These are phyloP conservation scores for Acronicta alni DNA, from an alignment of 2,888 invertebrate species.

Conservation along the genomic window DNA sequence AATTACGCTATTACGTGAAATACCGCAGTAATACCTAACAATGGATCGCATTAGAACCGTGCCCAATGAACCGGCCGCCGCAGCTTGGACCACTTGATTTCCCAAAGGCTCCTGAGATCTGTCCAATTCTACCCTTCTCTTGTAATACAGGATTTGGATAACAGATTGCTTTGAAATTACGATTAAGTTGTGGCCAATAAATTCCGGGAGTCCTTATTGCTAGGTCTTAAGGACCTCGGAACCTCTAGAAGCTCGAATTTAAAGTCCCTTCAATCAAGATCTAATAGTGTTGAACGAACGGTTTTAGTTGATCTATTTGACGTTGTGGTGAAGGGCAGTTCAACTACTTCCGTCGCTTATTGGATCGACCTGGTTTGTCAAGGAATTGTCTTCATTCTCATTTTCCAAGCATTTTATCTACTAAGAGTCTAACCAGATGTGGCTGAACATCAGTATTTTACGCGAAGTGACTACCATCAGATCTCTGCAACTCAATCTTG, in stretches of 20 bases:
- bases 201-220: constrained; percentile 40
- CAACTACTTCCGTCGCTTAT: constrained; percentile 15
- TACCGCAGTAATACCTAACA: constrained; percentile 71
- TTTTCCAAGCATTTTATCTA: too few species aligned
- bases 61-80: constrained; percentile 59
- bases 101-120: constrained; percentile 64
- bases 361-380: constrained; percentile 22
- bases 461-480: too few species aligned
- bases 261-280: constrained; percentile 33
- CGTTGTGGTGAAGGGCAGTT: not conserved
- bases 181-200: constrained; percentile 51
- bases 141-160: constrained; percentile 60
- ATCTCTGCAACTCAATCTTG: too few species aligned
- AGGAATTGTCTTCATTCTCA: constrained; percentile 10
- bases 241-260: not conserved
- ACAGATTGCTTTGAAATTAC: constrained; percentile 64
- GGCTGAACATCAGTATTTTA: too few species aligned
- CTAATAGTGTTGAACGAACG: constrained; percentile 14
- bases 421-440: too few species aligned
- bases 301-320: constrained; percentile 10
- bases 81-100: constrained; percentile 71
- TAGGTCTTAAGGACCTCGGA: constrained; percentile 4
- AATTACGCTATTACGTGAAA: constrained; percentile 71
- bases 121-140: constrained; percentile 65
- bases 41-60: constrained; percentile 66